Conservation (phyloP, 2,113 vertebrate genomes). For the Eptesicus fuscus region DNA sequence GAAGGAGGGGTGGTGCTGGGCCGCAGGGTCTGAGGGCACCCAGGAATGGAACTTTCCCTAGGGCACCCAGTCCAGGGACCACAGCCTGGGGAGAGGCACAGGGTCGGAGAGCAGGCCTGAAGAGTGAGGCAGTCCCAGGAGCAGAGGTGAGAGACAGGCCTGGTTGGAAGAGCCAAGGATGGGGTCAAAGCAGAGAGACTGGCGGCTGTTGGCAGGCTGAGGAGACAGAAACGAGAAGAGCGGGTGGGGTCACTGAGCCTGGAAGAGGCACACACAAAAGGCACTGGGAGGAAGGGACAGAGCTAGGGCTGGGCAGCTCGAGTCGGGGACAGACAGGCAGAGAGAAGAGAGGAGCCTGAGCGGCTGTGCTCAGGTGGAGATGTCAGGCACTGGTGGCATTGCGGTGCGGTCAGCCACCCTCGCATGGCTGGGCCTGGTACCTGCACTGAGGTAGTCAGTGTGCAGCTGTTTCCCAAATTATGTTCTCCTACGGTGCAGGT, state of each 20-base stretch:
- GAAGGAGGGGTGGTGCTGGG: background rate
- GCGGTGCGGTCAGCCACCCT: accelerated
- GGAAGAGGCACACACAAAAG: background rate
- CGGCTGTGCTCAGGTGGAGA: accelerated
- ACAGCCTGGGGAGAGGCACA: background rate
- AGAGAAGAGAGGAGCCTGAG: background rate
- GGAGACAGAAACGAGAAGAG: background rate
- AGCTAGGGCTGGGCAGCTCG: background rate
- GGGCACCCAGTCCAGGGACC: accelerated
- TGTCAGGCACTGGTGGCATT: accelerated
- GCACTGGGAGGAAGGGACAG: accelerated
- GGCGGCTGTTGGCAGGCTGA: accelerated
- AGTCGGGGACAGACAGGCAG: accelerated
- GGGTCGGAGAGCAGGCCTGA: accelerated
- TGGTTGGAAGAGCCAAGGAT: background rate
- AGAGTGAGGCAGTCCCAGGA: accelerated
- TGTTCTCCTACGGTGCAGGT: background rate
- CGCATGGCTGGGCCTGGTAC: accelerated
- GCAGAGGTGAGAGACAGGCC: background rate
- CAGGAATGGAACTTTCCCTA: background rate
- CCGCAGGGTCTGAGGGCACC: background rate
- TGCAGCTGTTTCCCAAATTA: background rate
- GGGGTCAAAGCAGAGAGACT: background rate
- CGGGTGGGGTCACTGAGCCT: background rate
- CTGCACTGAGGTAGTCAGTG: background rate